These are phyloP conservation scores for Mimumesa dahlbomi DNA, from an alignment of 2,888 invertebrate species.

Conservation along the genomic window DNA sequence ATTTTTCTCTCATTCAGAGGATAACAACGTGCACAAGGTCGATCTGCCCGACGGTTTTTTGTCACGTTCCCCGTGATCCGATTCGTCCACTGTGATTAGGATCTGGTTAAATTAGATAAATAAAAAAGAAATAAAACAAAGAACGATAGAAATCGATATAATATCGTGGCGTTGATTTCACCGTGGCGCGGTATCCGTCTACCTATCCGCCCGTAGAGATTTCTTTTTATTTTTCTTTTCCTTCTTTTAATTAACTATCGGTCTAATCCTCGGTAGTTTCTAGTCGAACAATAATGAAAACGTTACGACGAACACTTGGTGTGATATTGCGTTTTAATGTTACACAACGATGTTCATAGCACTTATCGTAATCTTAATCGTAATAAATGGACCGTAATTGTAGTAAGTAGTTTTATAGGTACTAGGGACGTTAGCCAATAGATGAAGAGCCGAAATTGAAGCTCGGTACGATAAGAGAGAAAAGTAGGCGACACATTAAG, in stretches of 20 bases:
- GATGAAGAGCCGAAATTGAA: slow-evolving; percentile 22
- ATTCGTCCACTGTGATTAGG: too few relatives aligned
- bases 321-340: slow-evolving; percentile 37
- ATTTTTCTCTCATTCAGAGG: too few relatives aligned
- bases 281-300: slow-evolving; percentile 27
- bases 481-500: slow-evolving; percentile 6
- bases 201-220: too few relatives aligned
- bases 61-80: too few relatives aligned
- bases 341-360: slow-evolving; percentile 45
- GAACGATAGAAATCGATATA: too few relatives aligned
- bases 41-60: too few relatives aligned
- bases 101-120: too few relatives aligned
- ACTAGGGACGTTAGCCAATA: slow-evolving; percentile 46
- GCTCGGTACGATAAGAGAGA: slow-evolving; percentile 24
- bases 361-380: slow-evolving; percentile 50
- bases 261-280: slow-evolving; percentile 39
- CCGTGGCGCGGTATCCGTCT: slow-evolving; percentile 23
- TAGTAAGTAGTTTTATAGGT: slow-evolving; percentile 53
- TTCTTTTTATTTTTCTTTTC: too few relatives aligned
- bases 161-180: slow-evolving; percentile 3
- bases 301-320: slow-evolving; percentile 26
- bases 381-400: slow-evolving; percentile 51
- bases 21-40: too few relatives aligned
- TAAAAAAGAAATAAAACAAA: too few relatives aligned
- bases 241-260: slow-evolving; percentile 41